Conservation (phyloP, 2,797 vertebrate genomes). For the Eulemur rubriventer region DNA sequence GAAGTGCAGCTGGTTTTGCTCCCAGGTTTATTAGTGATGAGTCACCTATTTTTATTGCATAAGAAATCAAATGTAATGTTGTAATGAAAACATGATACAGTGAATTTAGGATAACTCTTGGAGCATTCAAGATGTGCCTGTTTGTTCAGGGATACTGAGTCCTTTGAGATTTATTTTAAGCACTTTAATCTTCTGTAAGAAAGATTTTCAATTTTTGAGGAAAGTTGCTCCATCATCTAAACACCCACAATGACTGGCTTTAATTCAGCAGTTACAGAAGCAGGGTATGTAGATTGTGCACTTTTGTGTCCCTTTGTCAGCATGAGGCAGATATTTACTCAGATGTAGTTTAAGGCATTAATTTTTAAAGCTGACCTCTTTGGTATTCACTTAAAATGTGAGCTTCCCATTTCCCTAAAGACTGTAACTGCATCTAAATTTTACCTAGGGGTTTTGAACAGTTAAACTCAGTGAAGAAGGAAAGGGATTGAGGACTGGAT, state of each 20-base stretch:
- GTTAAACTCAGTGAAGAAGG: neutral
- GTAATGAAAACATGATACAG: slow-evolving; percentile 19
- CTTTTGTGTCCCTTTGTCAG: neutral
- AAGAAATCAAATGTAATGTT: slow-evolving; percentile 44
- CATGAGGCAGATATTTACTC: neutral
- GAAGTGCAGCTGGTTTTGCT: slow-evolving; percentile 10
- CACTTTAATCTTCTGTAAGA: neutral
- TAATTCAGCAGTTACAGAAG: neutral
- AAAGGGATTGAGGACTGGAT: neutral
- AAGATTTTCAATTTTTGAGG: neutral
- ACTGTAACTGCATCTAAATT: neutral
- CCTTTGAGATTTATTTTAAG: slow-evolving; percentile 16
- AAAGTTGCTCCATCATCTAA: neutral
- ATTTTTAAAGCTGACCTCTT: neutral
- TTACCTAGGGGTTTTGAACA: neutral
- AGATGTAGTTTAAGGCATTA: neutral
- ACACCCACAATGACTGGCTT: neutral
- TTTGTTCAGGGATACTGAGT: neutral
- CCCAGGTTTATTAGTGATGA: slow-evolving; percentile 36
- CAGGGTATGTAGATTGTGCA: neutral
- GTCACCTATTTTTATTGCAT: slow-evolving; percentile 51
- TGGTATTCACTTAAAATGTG: neutral
- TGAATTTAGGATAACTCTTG: slow-evolving; percentile 21
- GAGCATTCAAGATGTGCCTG: neutral
- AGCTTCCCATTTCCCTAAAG: neutral